Percentiles rank a stretch among this genome's conserved stretches.
Evolutionary conservation across 2,113 vertebrate species (phyloP).

Genomic region (Polypterus bichir): DNA sequence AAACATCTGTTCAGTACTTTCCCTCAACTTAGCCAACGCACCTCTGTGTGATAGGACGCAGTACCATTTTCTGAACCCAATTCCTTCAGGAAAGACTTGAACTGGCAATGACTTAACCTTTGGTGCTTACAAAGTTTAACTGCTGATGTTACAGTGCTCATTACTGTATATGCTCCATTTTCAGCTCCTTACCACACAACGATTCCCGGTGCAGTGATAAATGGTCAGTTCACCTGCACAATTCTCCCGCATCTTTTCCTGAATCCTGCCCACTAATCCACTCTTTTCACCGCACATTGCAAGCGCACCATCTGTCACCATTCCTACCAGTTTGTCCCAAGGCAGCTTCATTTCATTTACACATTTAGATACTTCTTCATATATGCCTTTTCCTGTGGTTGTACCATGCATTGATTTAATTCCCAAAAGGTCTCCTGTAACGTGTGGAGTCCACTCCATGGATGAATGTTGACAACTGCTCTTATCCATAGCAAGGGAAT

Average conservation of each 20-base stretch:
- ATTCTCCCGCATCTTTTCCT: slow-evolving; percentile 18
- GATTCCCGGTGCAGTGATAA: slow-evolving; percentile 24
- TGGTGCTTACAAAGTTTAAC: slow-evolving; percentile 20
- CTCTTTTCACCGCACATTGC: no score
- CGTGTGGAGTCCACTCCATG: no score
- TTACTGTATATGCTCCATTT: slow-evolving; percentile 21
- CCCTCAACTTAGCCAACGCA: slow-evolving; percentile 16
- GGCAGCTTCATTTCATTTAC: not conserved
- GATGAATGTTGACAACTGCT: no score
- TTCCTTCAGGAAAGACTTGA: slow-evolving; percentile 14
- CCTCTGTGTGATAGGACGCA: slow-evolving; percentile 18
- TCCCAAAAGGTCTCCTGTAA: slow-evolving; percentile 4
- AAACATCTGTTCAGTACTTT: slow-evolving; percentile 16
- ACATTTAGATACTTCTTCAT: slow-evolving; percentile 20
- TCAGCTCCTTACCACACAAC: slow-evolving; percentile 21
- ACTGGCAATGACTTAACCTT: slow-evolving; percentile 18
- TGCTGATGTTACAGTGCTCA: slow-evolving; percentile 14
- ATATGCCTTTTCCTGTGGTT: slow-evolving; percentile 14
- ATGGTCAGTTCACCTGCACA: slow-evolving; percentile 17
- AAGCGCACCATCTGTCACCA: no score
- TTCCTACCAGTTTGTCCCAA: no score
- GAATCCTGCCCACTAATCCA: slow-evolving; percentile 1
- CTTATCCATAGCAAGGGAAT: no score
- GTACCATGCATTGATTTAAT: slow-evolving; percentile 21
- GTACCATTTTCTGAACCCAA: slow-evolving; percentile 6